Conservation (phyloP, 2,888 invertebrate genomes). For the Metalampra italica region DNA sequence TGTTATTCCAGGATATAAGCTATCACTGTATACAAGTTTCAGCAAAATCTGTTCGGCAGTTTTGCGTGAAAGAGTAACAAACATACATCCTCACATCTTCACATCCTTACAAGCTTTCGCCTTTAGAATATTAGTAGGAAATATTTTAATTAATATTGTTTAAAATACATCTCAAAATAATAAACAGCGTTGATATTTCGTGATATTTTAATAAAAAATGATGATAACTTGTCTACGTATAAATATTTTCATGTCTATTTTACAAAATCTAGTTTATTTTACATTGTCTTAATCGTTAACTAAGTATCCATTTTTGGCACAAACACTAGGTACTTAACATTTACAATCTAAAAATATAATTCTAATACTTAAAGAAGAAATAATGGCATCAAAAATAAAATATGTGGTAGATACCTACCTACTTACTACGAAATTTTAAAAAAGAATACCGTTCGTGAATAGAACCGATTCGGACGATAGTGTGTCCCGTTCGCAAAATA, state of each 20-base stretch:
- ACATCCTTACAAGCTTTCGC: too few relatives aligned
- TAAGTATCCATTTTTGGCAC: conserved; percentile 53
- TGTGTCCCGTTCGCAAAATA: too few relatives aligned
- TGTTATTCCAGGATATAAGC: too few relatives aligned
- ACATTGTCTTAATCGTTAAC: conserved; percentile 31
- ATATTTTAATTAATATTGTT: too few relatives aligned
- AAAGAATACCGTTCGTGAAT: too few relatives aligned
- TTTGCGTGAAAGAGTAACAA: too few relatives aligned
- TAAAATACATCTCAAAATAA: neutral
- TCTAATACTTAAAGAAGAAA: neutral
- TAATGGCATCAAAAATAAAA: neutral
- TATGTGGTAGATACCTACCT: too few relatives aligned
- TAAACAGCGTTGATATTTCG: conserved; percentile 29
- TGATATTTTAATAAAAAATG: conserved; percentile 53
- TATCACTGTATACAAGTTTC: too few relatives aligned
- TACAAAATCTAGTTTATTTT: conserved; percentile 55
- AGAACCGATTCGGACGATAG: too few relatives aligned
- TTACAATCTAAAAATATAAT: conserved; percentile 16
- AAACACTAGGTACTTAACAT: conserved; percentile 1
- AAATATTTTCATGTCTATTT: conserved; percentile 51
- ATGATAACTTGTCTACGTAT: conserved; percentile 59
- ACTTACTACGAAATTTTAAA: conserved; percentile 6
- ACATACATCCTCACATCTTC: too few relatives aligned
- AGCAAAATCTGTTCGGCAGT: too few relatives aligned
- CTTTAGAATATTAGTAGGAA: too few relatives aligned